Evolutionary conservation across 2,888 invertebrate genomes (phyloP).

Genomic region (Aelia acuminata): DNA sequence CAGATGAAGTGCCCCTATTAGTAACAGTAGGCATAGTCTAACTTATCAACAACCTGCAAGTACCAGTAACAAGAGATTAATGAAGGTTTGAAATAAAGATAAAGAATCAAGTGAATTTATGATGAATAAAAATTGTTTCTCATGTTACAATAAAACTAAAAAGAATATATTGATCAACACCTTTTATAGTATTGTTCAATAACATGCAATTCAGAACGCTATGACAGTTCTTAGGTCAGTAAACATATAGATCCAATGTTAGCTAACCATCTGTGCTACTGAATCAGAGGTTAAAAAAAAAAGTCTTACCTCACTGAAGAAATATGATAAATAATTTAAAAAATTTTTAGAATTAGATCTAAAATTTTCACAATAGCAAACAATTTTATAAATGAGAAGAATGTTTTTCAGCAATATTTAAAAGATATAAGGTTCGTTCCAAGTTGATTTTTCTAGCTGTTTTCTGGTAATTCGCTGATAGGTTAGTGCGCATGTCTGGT

Average conservation of each 20-base stretch:
- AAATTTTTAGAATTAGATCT: not conserved
- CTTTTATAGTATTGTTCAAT: constrained; percentile 29
- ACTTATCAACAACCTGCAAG: not conserved
- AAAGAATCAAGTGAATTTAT: not conserved
- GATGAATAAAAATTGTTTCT: not conserved
- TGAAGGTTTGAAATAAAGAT: not conserved
- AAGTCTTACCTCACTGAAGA: constrained; percentile 9
- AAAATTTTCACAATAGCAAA: not conserved
- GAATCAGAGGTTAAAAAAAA: constrained; percentile 10
- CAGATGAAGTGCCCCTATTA: constrained; percentile 53
- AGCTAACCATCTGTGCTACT: not conserved
- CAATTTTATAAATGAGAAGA: not conserved
- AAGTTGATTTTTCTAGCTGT: no score
- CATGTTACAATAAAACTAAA: not conserved
- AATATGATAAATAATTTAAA: not conserved
- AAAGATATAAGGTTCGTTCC: no score
- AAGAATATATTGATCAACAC: constrained; percentile 6
- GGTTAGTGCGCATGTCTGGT: no score
- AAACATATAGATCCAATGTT: constrained; percentile 16
- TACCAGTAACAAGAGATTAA: not conserved
- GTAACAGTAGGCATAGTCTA: constrained; percentile 63
- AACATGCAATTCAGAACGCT: not conserved
- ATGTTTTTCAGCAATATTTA: not conserved
- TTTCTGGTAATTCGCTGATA: no score
- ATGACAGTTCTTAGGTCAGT: not conserved